A percentile compares a stretch with the other conserved stretches of the same genome.
Evolutionary conservation across 2,113 vertebrate species (phyloP).

Genomic region (Rallus limicola): DNA sequence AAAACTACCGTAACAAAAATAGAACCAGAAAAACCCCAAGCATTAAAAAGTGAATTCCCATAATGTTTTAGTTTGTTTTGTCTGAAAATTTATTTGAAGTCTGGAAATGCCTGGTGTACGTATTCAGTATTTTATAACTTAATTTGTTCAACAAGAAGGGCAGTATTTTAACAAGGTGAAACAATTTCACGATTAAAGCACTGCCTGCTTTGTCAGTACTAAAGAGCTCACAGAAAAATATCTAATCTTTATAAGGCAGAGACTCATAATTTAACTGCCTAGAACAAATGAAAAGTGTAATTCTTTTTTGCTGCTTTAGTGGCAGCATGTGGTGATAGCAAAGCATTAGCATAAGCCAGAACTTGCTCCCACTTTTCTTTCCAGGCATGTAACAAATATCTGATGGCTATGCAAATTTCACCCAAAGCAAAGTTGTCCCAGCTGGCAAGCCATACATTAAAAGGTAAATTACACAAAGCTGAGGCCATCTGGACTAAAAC

Average conservation of each 20-base stretch:
- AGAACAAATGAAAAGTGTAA: slow-evolving; percentile 48
- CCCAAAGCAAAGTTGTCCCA: slow-evolving; percentile 61
- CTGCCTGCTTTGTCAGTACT: slow-evolving; percentile 29
- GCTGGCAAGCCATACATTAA: slow-evolving; percentile 65
- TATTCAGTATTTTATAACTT: slow-evolving; percentile 66
- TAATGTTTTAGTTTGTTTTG: slow-evolving; percentile 64
- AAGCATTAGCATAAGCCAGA: slow-evolving; percentile 48
- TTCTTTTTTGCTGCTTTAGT: slow-evolving; percentile 35
- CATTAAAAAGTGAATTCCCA: slow-evolving; percentile 22
- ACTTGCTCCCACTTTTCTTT: slow-evolving; percentile 62
- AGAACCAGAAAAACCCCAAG: slow-evolving; percentile 48
- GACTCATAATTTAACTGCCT: background rate
- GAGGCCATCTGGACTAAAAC: slow-evolving; percentile 46
- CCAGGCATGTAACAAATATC: slow-evolving; percentile 64
- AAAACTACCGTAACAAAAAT: slow-evolving; percentile 45
- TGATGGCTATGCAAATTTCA: slow-evolving; percentile 63
- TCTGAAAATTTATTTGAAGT: slow-evolving; percentile 61
- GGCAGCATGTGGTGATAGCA: slow-evolving; percentile 31
- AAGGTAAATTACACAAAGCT: slow-evolving; percentile 61
- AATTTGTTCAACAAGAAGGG: slow-evolving; percentile 59
- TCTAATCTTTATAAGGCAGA: slow-evolving; percentile 49
- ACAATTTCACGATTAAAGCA: slow-evolving; percentile 60
- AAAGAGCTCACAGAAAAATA: slow-evolving; percentile 41
- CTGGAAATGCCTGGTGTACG: slow-evolving; percentile 63
- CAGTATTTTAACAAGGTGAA: slow-evolving; percentile 70